Percentiles rank a stretch among this genome's conserved stretches.
Conservation (phyloP, 92 coral and sea anemone species). For the Phenganax stokvisi region DNA sequence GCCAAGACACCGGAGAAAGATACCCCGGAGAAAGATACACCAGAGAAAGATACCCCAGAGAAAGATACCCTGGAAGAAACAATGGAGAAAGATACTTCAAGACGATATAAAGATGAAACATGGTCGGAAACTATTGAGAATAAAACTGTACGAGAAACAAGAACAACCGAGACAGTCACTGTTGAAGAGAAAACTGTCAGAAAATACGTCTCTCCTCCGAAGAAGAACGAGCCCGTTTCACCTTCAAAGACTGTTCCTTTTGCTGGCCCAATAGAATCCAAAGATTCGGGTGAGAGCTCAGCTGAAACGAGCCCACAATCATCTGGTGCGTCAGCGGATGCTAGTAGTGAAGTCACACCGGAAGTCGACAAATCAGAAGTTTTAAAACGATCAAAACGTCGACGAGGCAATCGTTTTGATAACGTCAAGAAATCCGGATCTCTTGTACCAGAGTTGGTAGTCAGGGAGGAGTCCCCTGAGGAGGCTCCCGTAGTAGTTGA, state of each 20-base stretch:
- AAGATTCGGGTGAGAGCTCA: conserved; percentile 26
- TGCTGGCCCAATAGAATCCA: not conserved
- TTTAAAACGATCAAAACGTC: not conserved
- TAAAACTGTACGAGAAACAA: conserved; percentile 28
- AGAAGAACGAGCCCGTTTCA: not conserved
- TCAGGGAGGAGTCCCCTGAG: conserved; percentile 3
- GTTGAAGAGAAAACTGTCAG: conserved; percentile 18
- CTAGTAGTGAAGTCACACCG: conserved; percentile 21
- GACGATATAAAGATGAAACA: conserved; percentile 11
- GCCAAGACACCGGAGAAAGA: not conserved
- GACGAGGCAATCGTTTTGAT: conserved; percentile 38
- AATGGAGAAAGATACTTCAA: not conserved
- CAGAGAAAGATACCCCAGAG: not conserved
- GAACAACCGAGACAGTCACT: conserved; percentile 24
- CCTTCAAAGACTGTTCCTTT: conserved; percentile 20
- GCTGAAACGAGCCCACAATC: conserved; percentile 35
- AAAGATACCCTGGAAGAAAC: not conserved
- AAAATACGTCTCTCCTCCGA: not conserved
- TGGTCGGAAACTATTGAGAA: not conserved
- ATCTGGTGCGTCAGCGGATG: conserved; percentile 25
- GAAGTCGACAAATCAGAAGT: not conserved
- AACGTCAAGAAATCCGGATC: conserved; percentile 31
- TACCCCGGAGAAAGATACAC: not conserved
- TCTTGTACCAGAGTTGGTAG: conserved; percentile 31
- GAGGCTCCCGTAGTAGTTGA: not conserved